These are phyloP conservation scores for Deroptyus accipitrinus DNA, from an alignment of 2,113 vertebrate species.

Conservation along the genomic window DNA sequence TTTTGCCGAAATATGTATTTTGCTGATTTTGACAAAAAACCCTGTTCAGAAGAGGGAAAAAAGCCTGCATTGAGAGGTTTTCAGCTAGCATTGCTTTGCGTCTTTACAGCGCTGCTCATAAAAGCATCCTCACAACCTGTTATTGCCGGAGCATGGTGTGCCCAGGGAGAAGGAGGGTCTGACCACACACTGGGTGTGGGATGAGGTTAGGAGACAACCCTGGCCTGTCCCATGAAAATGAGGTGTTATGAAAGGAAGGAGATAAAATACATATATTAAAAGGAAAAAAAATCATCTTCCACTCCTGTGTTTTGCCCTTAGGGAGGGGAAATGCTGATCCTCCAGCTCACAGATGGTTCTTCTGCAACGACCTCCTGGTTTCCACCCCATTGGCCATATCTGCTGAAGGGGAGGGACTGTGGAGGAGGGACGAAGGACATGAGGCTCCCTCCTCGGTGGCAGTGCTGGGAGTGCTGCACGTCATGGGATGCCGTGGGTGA, in stretches of 20 bases:
- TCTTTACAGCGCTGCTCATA: not conserved
- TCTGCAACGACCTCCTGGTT: not conserved
- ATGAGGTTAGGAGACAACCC: not conserved
- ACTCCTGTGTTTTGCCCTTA: not conserved
- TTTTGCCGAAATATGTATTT: not conserved
- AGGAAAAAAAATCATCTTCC: not conserved
- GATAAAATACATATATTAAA: not conserved
- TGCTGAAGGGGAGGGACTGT: not conserved
- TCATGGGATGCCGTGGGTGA: not conserved
- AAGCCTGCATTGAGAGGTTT: not conserved
- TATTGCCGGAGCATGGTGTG: not conserved
- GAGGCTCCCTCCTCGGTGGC: not conserved
- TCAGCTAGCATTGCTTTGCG: not conserved
- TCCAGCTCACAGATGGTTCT: slow-evolving; percentile 19
- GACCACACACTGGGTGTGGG: not conserved
- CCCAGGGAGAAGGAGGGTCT: not conserved
- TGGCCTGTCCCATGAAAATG: not conserved
- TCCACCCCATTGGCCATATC: not conserved
- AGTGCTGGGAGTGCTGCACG: not conserved
- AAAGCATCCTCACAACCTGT: not conserved
- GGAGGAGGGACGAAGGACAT: not conserved
- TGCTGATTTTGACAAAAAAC: slow-evolving; percentile 18
- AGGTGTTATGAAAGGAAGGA: not conserved
- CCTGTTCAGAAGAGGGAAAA: not conserved
- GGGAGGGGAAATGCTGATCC: slow-evolving; percentile 3